phyloP scores from a whole-genome alignment of 2,888 invertebrate species.

The Cactoblastis cactorum region DNA sequence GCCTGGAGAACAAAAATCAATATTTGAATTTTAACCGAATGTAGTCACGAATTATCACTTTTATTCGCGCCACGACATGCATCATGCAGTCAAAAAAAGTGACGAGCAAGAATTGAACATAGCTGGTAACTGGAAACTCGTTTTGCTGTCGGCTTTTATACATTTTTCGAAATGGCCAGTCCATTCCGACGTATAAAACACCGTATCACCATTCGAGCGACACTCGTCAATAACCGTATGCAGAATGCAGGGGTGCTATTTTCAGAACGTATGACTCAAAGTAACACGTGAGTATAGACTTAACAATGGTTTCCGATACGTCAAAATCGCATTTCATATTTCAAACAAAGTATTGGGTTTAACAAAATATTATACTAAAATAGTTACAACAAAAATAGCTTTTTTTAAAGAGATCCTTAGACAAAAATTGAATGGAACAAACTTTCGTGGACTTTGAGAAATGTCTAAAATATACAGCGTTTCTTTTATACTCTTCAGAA shows the following conservation, averaged over 20 bases:
- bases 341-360: too few relatives aligned
- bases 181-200: conserved; percentile 38
- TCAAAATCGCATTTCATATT: too few relatives aligned
- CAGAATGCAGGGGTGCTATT: background rate
- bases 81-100: conserved; percentile 42
- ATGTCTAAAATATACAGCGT: conserved; percentile 10
- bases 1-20: too few relatives aligned
- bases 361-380: background rate
- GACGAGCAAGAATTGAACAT: conserved; percentile 32
- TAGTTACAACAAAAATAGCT: background rate
- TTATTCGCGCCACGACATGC: conserved; percentile 51
- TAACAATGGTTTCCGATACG: too few relatives aligned
- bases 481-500: conserved; percentile 5
- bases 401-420: background rate
- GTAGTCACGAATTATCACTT: conserved; percentile 42
- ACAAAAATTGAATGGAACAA: background rate
- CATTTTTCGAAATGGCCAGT: conserved; percentile 34
- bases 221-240: background rate
- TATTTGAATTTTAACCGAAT: too few relatives aligned
- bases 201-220: conserved; percentile 18
- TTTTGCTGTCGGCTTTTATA: conserved; percentile 32
- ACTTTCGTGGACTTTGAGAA: conserved; percentile 1
- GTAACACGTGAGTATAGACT: too few relatives aligned
- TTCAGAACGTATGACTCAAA: too few relatives aligned
- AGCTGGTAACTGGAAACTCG: conserved; percentile 30